These are phyloP conservation scores for Gymnocheta viridis DNA, from an alignment of 2,888 invertebrate species.

Conservation along the genomic window DNA sequence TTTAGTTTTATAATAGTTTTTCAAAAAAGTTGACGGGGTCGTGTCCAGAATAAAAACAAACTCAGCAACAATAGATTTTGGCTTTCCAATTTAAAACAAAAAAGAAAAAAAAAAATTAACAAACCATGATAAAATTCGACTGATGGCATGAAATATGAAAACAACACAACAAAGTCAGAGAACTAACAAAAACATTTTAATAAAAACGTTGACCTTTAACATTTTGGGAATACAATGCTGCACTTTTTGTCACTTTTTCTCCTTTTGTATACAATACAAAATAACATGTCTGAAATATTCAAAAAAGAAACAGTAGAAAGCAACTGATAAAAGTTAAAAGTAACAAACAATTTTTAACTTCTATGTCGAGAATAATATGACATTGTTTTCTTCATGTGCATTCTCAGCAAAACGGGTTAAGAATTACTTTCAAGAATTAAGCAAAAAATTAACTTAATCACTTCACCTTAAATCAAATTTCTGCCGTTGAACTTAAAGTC, in stretches of 20 bases:
- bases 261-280: not conserved
- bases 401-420: conserved; percentile 26
- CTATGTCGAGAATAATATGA: conserved; percentile 25
- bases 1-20: conserved; percentile 27
- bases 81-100: not conserved
- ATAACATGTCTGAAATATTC: conserved; percentile 19
- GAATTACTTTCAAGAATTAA: not conserved
- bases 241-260: not conserved
- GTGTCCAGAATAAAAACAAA: not conserved
- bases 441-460: not conserved
- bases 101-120: too few relatives aligned
- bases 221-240: conserved; percentile 25
- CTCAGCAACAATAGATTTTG: not conserved
- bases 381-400: not conserved
- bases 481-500: too few relatives aligned
- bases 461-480: too few relatives aligned
- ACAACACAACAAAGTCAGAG: not conserved
- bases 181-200: conserved; percentile 4
- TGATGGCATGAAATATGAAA: not conserved
- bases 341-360: not conserved
- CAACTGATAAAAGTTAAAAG: not conserved
- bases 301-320: not conserved
- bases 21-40: conserved; percentile 24
- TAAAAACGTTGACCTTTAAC: conserved; percentile 46
- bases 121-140: not conserved